Percentiles rank a stretch among this genome's conserved stretches.
phyloP scores from a whole-genome alignment of 64 coral and sea anemone genomes.

The Actinia tenebrosa region DNA sequence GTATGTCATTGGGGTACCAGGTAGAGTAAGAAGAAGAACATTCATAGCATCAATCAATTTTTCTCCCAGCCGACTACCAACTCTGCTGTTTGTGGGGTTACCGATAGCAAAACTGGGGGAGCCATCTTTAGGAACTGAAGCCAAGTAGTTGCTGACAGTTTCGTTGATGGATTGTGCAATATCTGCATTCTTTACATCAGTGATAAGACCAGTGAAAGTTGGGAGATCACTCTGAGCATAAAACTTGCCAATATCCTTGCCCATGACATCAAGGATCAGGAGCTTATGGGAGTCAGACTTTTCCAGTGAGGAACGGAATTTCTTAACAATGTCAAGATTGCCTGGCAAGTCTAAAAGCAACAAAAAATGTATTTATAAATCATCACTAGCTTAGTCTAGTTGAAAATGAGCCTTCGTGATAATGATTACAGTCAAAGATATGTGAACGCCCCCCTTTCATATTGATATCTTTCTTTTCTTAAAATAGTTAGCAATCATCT shows the following conservation, averaged over 20 bases:
- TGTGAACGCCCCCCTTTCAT: too few species aligned
- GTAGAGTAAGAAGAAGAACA: conserved; percentile 65
- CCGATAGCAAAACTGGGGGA: conserved; percentile 52
- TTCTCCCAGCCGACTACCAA: conserved; percentile 21
- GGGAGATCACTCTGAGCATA: conserved; percentile 34
- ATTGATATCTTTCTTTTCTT: too few species aligned
- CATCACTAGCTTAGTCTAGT: not conserved
- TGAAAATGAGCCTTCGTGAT: too few species aligned
- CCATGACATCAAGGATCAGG: conserved; percentile 48
- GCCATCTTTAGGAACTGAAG: conserved; percentile 7
- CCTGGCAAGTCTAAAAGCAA: conserved; percentile 46
- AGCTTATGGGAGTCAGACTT: not conserved
- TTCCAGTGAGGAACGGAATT: conserved; percentile 55
- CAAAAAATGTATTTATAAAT: not conserved
- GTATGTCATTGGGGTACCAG: conserved; percentile 41
- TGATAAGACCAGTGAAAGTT: conserved; percentile 42
- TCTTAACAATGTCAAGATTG: conserved; percentile 39
- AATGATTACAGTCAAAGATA: too few species aligned
- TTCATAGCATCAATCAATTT: conserved; percentile 56
- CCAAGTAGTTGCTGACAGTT: conserved; percentile 47
- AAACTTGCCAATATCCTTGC: conserved; percentile 21
- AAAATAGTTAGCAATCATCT: too few species aligned
- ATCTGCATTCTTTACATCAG: not conserved
- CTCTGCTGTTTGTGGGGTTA: not conserved
- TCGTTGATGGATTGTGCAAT: conserved; percentile 28